Percentiles rank a stretch among this genome's conserved stretches.
phyloP scores from a whole-genome alignment of 2,888 invertebrate genomes.

The Limnephilus marmoratus region DNA sequence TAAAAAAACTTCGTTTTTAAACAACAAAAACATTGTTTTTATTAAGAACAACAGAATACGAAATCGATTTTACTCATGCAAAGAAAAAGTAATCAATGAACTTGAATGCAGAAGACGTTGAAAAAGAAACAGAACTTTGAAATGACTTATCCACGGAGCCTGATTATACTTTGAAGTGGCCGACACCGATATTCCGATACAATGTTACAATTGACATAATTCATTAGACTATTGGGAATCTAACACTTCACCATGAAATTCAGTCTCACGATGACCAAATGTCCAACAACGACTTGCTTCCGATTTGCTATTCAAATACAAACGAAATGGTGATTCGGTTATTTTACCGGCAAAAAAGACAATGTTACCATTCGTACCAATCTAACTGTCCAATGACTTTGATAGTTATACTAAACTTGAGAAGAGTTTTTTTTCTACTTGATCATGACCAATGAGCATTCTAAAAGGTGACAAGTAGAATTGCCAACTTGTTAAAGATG shows the following conservation, averaged over 20 bases:
- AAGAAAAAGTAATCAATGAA: neutral
- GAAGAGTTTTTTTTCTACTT: neutral
- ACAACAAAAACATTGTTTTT: neutral
- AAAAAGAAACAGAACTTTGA: neutral
- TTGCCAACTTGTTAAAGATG: neutral
- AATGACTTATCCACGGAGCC: neutral
- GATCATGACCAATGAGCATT: neutral
- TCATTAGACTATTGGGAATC: constrained; percentile 39
- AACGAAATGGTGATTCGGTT: constrained; percentile 34
- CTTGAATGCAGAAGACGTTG: neutral
- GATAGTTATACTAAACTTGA: neutral
- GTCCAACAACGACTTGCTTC: neutral
- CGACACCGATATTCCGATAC: constrained; percentile 4
- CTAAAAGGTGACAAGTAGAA: neutral
- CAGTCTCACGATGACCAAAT: constrained; percentile 51
- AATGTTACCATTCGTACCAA: neutral
- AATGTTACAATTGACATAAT: constrained; percentile 41
- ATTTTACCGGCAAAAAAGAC: constrained; percentile 4
- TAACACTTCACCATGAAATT: constrained; percentile 49
- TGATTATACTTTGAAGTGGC: constrained; percentile 3
- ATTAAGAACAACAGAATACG: neutral
- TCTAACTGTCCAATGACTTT: neutral
- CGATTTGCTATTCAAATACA: constrained; percentile 37
- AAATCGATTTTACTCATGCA: neutral
- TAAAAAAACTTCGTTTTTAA: neutral